Evolutionary conservation across 2,113 vertebrate genomes (phyloP).

Genomic region (Sterna hirundo): DNA sequence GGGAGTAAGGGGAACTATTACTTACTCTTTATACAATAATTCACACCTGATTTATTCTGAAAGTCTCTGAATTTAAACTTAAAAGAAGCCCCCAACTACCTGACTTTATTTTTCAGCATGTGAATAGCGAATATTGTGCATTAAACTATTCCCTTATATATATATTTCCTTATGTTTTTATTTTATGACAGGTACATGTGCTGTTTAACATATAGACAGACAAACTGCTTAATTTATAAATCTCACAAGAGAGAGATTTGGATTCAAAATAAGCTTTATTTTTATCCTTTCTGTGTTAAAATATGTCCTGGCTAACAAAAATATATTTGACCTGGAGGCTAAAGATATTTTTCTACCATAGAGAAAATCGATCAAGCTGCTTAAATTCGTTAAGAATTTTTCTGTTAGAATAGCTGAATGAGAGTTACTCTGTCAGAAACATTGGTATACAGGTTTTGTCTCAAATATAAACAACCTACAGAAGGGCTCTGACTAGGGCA

Average conservation of each 20-base stretch:
- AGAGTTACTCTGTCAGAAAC: background rate
- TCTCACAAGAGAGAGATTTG: background rate
- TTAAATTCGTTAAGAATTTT: background rate
- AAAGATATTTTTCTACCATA: background rate
- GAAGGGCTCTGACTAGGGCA: accelerated
- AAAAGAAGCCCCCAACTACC: background rate
- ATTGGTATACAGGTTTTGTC: background rate
- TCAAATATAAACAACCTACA: background rate
- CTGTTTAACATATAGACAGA: background rate
- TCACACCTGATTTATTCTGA: background rate
- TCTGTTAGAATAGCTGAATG: background rate
- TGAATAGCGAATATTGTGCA: background rate
- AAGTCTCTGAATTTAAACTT: background rate
- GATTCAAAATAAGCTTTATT: background rate
- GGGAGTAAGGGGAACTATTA: background rate
- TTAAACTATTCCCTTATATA: background rate
- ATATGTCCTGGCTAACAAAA: background rate
- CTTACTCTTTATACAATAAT: background rate
- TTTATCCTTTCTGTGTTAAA: background rate
- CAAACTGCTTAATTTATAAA: background rate
- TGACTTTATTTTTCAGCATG: background rate
- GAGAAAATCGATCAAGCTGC: background rate
- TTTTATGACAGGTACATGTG: background rate
- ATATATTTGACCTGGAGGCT: background rate
- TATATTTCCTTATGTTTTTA: background rate